Percentiles rank a stretch among this genome's conserved stretches.
Conservation (phyloP, 2,797 vertebrate species). For the Coreius guichenoti region DNA sequence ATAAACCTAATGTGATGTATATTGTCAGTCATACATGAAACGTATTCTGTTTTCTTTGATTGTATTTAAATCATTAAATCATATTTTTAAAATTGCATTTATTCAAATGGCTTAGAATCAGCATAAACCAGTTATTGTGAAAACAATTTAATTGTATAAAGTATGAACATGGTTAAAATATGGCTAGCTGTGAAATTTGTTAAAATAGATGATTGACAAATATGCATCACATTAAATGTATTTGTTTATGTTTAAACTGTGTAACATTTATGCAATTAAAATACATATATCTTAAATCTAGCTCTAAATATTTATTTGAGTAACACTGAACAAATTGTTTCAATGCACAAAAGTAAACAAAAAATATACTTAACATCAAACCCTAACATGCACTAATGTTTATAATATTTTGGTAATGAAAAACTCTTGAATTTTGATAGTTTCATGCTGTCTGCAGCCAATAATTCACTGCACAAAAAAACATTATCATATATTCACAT, state of each 20-base stretch:
- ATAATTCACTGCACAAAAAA: neutral
- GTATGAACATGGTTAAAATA: neutral
- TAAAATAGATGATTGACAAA: neutral
- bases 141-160: neutral
- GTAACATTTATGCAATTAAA: neutral
- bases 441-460: neutral
- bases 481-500: neutral
- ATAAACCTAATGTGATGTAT: neutral
- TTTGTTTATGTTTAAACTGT: slow-evolving; percentile 1
- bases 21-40: neutral
- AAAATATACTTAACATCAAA: neutral
- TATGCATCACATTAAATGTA: neutral
- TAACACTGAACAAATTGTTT: neutral
- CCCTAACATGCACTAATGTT: neutral
- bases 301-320: neutral
- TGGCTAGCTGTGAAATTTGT: neutral
- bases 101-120: neutral
- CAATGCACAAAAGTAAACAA: neutral
- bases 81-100: neutral
- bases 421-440: neutral
- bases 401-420: neutral
- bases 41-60: neutral
- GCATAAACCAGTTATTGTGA: neutral
- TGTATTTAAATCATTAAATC: neutral
- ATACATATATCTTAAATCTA: neutral